These are phyloP conservation scores for Parauchenoglanis punctatus DNA, from an alignment of 2,797 vertebrate genomes.

Conservation along the genomic window DNA sequence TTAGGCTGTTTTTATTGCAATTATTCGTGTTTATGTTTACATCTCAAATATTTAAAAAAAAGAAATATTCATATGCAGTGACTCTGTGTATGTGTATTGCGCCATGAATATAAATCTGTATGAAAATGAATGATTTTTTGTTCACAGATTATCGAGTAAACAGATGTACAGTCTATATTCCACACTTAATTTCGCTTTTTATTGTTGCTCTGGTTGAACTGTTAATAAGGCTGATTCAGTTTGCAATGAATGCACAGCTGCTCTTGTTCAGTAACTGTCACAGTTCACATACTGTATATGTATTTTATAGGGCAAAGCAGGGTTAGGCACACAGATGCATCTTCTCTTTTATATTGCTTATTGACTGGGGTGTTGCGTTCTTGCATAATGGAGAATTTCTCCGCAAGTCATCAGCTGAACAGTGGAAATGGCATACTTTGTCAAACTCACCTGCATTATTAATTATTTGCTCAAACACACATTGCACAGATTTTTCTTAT, in stretches of 20 bases:
- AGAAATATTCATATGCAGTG: neutral
- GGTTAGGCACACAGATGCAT: neutral
- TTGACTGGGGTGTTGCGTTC: neutral
- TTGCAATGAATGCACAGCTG: neutral
- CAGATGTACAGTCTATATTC: neutral
- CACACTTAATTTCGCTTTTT: neutral
- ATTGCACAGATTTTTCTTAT: neutral
- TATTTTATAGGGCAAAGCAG: neutral
- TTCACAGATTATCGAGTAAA: neutral
- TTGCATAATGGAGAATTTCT: neutral
- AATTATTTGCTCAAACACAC: neutral
- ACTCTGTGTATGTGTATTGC: neutral
- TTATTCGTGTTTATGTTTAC: neutral
- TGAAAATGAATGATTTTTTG: neutral
- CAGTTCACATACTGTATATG: neutral
- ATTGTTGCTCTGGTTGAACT: neutral
- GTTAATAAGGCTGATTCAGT: neutral
- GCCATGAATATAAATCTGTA: neutral
- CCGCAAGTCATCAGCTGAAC: neutral
- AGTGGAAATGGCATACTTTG: neutral
- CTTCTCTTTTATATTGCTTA: neutral
- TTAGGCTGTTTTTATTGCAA: neutral
- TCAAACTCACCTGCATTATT: neutral
- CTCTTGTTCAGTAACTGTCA: neutral
- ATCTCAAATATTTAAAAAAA: neutral